These are phyloP conservation scores for Trichechus manatus DNA, from an alignment of 2,113 vertebrate genomes.

Conservation along the genomic window DNA sequence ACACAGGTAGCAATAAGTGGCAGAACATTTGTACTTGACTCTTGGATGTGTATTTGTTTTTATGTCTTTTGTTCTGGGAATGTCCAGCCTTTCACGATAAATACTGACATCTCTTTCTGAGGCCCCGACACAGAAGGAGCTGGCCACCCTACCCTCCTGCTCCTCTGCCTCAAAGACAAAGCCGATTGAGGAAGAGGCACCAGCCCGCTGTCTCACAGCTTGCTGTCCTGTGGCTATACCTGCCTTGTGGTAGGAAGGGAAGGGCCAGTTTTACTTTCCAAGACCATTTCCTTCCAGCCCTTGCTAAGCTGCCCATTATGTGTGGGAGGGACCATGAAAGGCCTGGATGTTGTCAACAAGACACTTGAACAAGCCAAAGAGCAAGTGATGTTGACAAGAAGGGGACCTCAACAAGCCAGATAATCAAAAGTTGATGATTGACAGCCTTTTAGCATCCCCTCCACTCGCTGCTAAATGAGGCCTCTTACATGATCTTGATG, in stretches of 20 bases:
- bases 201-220: not conserved
- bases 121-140: not conserved
- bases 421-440: not conserved
- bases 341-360: constrained; percentile 60
- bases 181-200: too few relatives aligned
- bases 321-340: constrained; percentile 20
- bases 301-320: not conserved
- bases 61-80: not conserved
- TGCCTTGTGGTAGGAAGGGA: not conserved
- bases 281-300: not conserved
- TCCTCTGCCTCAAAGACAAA: not conserved
- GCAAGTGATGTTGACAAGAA: constrained; percentile 18
- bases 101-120: not conserved
- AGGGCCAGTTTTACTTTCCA: constrained; percentile 15
- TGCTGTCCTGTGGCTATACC: not conserved
- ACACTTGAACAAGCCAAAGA: constrained; percentile 31
- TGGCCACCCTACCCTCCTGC: not conserved
- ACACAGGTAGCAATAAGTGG: not conserved
- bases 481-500: not conserved
- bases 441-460: not conserved
- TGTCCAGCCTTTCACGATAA: not conserved
- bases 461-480: not conserved
- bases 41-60: not conserved
- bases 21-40: not conserved
- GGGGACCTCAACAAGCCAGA: constrained; percentile 44